A percentile compares a stretch with the other conserved stretches of the same genome.
phyloP scores from a whole-genome alignment of 2,888 invertebrate species.

The Euplagia quadripunctaria region DNA sequence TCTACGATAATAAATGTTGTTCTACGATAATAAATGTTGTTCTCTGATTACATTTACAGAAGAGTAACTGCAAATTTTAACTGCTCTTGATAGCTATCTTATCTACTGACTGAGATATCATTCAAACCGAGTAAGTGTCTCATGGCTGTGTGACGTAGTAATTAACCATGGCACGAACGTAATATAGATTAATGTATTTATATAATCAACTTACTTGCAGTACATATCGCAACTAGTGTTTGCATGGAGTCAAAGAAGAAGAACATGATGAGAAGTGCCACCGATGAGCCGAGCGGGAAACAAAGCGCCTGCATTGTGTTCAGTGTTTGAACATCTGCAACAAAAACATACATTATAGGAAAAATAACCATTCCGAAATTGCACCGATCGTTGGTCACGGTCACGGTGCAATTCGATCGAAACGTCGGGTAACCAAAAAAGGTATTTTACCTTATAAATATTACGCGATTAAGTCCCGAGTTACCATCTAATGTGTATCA shows the following conservation, averaged over 20 bases:
- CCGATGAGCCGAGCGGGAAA: constrained; percentile 97
- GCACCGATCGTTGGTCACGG: too few species aligned
- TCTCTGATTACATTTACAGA: too few species aligned
- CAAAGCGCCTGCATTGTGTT: constrained; percentile 99
- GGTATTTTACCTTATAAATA: too few species aligned
- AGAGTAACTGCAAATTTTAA: too few species aligned
- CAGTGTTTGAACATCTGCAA: constrained; percentile 94
- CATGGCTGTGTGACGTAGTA: neutral
- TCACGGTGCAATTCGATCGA: too few species aligned
- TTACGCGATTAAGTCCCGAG: too few species aligned
- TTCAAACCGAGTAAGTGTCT: neutral
- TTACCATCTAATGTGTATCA: too few species aligned
- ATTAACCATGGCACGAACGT: neutral
- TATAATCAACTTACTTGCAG: constrained; percentile 93
- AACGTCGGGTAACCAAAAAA: too few species aligned
- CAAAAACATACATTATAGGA: constrained; percentile 11
- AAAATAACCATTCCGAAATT: neutral
- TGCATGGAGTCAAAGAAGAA: constrained; percentile 99
- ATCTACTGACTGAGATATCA: too few species aligned
- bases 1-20: too few species aligned
- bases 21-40: too few species aligned
- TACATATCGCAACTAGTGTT: constrained; percentile 97
- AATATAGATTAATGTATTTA: neutral
- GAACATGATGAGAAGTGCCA: constrained; percentile 98
- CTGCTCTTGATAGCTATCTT: too few species aligned